Evolutionary conservation across 1,140 invertebrate species (phyloP), one percentile per base, ranked within the genome.

Genomic region (Heliconius nattereri): DNA sequence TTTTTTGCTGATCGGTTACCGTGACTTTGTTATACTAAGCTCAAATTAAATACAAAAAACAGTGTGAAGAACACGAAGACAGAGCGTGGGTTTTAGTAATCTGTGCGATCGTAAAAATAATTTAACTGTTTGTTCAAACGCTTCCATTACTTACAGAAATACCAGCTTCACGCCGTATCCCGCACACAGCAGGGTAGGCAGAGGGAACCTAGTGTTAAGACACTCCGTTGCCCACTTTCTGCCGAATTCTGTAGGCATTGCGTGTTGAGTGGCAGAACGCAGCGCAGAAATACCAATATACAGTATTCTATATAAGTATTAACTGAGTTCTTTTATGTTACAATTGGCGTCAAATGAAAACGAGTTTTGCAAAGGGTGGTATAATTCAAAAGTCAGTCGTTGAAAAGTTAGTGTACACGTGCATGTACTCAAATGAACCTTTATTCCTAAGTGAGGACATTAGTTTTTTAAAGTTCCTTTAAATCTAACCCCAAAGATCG

Each of bases 401-500:
- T 76, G 71, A 73, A 80, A 72, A 57, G 16, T 81, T 74, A 45
- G 52, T 49, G 37, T 80, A 76, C 83, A 85, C 83, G 84, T 85
- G 84, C 72, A 73, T 35, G 49, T 71, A 82, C 79, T 71, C 29
- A 71, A 81, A 80, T 84, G 76, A 79, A 57, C 76, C 57, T 79
- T 75, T 79, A 72, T 66, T 66, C 13, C n/a, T 78, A 57, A 75
- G 54, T 37, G 72, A 66, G 13, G 60, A 29, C 60, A 66, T 66
- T 29, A 66, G 35, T 73, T 73, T 78, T 84, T 76, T 35, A 35
- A 70, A 80, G 75, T 81, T 75, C 74, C 45, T 52, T 78, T 77
- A 83, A 78, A 80, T 84, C 83, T 89, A 91, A 90, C 88, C 89
- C 90, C 85, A 89, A 84, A 83, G 81, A 90, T 89, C 81, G 86